Base-by-base conservation (phyloP, 2,888 invertebrate genomes). In the Drosophila maculinotata region DNA sequence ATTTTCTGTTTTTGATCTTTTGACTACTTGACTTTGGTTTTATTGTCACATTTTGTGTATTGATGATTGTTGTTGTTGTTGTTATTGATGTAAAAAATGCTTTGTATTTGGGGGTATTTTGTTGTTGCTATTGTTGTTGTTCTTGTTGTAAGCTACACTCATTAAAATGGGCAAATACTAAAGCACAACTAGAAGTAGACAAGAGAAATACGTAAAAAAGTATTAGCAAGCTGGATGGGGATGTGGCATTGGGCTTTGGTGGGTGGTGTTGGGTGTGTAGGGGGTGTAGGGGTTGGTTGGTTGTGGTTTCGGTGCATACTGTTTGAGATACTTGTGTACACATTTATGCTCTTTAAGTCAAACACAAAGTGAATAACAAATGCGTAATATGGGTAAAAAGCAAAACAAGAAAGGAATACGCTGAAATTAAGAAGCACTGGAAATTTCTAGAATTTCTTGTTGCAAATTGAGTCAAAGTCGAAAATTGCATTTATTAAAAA, bases 151-250 rank as follows among this genome's bases (percentile, higher is more conserved):
- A 67, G 75, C 83, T 82, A 82, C 74, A 80, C 79, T 82, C 81
- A 82, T 79, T 82, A 81, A 82, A 83, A 83, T 82, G 83, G 84
- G 81, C 81, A 83, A 83, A 82, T 82, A 82, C 75, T 79, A 82
- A 82, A 81, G 83, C 83, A 82, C 81, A 83, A 82, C 81, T 82
- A 82, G 81, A 82, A 82, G 57, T 79, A 83, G 81, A 82, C 72
- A 80, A 81, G 80, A 82, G 77, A 80, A 82, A 82, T 83, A 83
- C 75, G 51, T 79, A 82, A 72, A 81, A 68, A 75, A 77, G 65
- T 77, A 83, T 82, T 82, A 82, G 81, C 81, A 82, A 75, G 81
- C 81, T 79, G 76, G 79, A 78, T 5, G 53, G 75, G 35, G 26
- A 23, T 45, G 30, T 38, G 53, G 9, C 17, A 15, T 15, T 28